Percentiles rank a stretch among this genome's conserved stretches.
phyloP scores from a whole-genome alignment of 1,140 invertebrate species.

The Nymphalis io region DNA sequence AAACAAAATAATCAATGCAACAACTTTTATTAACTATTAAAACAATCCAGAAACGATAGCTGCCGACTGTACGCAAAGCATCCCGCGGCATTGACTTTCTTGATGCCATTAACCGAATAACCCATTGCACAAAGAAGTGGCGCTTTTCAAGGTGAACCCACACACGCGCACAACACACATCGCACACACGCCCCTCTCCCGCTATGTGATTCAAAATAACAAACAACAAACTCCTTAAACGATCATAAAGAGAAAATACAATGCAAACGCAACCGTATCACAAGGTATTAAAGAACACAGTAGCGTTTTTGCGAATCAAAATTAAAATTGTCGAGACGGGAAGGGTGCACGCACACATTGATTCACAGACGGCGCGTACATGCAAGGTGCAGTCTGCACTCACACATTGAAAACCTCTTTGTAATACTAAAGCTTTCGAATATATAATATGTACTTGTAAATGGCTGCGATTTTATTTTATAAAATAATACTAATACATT shows the following conservation, averaged over 20 bases:
- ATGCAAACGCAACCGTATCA: constrained; percentile 41
- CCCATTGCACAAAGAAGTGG: constrained; percentile 80
- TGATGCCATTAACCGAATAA: constrained; percentile 80
- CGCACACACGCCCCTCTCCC: constrained; percentile 44
- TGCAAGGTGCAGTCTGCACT: constrained; percentile 65
- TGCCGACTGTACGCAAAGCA: constrained; percentile 65
- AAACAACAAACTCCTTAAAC: constrained; percentile 40
- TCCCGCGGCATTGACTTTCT: constrained; percentile 78
- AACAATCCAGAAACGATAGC: constrained; percentile 11
- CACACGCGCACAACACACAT: constrained; percentile 51
- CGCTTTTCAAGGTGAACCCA: constrained; percentile 79
- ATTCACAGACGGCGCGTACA: constrained; percentile 51
- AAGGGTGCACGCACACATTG: constrained; percentile 72
- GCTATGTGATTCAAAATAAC: constrained; percentile 73
- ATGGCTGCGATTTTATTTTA: constrained; percentile 27
- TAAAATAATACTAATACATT: constrained; percentile 17
- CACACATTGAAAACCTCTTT: constrained; percentile 44
- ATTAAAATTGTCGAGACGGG: constrained; percentile 57
- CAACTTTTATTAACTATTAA: background rate
- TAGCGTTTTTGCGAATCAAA: constrained; percentile 24
- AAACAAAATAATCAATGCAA: too few relatives aligned
- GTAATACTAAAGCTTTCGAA: constrained; percentile 40
- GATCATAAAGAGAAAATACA: constrained; percentile 8
- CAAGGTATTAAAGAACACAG: constrained; percentile 5
- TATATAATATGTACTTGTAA: constrained; percentile 36